phyloP scores from a whole-genome alignment of 2,888 invertebrate species.

The Clistopyga incitator region DNA sequence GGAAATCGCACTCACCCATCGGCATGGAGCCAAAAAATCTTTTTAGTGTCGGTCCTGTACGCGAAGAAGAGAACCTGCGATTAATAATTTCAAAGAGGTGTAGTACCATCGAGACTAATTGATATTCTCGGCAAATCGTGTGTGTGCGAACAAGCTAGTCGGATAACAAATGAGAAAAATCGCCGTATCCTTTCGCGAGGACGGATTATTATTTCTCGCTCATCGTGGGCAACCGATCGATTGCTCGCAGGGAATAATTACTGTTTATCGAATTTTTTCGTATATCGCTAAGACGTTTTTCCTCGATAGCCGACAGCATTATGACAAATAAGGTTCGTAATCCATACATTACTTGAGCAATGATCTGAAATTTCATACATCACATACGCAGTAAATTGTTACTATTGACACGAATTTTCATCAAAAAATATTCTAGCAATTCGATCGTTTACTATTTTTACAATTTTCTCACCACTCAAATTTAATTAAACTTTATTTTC shows the following conservation, averaged over 20 bases:
- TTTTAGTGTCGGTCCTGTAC: not conserved
- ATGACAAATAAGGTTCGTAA: too few species aligned
- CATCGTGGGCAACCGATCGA: not conserved
- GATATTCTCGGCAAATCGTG: conserved; percentile 26
- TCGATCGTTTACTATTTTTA: too few species aligned
- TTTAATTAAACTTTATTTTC: too few species aligned
- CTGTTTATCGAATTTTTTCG: not conserved
- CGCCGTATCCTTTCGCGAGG: not conserved
- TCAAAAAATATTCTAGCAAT: too few species aligned
- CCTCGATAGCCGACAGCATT: too few species aligned
- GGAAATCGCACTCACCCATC: conserved; percentile 5
- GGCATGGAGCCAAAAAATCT: not conserved
- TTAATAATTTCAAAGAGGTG: conserved; percentile 34
- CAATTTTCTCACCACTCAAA: too few species aligned
- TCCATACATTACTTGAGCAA: too few species aligned
- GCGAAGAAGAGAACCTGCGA: conserved; percentile 10
- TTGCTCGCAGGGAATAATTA: not conserved
- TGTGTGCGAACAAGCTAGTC: not conserved
- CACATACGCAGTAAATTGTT: too few species aligned
- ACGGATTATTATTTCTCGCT: not conserved
- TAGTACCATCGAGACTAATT: conserved; percentile 30
- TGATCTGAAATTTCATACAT: too few species aligned
- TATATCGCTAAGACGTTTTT: too few species aligned
- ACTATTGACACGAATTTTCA: too few species aligned
- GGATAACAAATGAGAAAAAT: not conserved